Base-by-base conservation (phyloP, 2,797 vertebrate species). In the Chelonia mydas region DNA sequence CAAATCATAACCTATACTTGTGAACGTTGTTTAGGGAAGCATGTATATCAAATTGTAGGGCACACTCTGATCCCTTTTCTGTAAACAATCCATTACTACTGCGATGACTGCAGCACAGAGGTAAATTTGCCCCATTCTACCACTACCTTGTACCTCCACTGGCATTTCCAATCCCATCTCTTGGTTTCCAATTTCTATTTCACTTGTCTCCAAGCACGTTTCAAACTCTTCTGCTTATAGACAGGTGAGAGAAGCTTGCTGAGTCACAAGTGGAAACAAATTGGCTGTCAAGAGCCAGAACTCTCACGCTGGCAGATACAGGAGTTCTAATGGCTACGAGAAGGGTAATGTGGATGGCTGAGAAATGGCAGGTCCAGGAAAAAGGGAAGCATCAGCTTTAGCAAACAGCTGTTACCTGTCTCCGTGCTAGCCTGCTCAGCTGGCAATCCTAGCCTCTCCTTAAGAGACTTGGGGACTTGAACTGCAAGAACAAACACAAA, bases 361-460 rank as follows among this genome's bases (percentile, higher is more conserved):
- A 77, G 25, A 31, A 27, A 15, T 47, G 74, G 13, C 45, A 77
- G 45, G 45, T 45, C 45, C 27, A 47, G 1, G 0, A 55, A 78
- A 31, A 33, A n/a, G 2, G 1, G 5, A 1, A 68, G 77, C 3
- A 47, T 86, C 6, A 2, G 47, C 50, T 87, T 90, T 84, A 1
- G 31, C 13, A 41, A 1, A 0, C 7, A 17, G 3, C 84, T 61
- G 84, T 59, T 98, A 99, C 99, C 98, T 96, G 97, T 81, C 68
- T 97, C 97, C 41, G 96, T 89, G 9, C 83, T 89, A 89, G 94
- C 81, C 77, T 97, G 94, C 6, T 98, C 97, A 89, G 96, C 76
- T 51, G 97, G 96, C 76, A 98, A 91, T 37, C 99, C 98, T 87
- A 99, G 98, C 94, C 99, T 98, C 68, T 99, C 99, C 93, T 98